A percentile compares a stretch with the other conserved stretches of the same genome.
Conservation (phyloP, 2,888 invertebrate species). For the Uloborus plumipes region DNA sequence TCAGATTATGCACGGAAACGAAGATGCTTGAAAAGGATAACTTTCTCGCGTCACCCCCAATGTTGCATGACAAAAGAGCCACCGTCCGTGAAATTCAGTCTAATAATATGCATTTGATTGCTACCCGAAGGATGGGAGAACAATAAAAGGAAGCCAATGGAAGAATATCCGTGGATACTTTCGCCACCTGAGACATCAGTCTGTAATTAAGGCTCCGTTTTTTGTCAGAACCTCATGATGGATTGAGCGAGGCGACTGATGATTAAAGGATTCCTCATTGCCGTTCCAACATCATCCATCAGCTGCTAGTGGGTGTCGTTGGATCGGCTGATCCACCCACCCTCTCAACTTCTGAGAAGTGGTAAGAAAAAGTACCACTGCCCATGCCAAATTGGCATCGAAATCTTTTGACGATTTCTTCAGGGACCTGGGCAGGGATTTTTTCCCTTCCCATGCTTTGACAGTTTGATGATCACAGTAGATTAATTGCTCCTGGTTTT, state of each 20-base stretch:
- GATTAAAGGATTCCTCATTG: slow-evolving; percentile 23
- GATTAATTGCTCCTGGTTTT: slow-evolving; percentile 33
- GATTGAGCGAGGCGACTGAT: slow-evolving; percentile 16
- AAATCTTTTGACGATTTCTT: slow-evolving; percentile 34
- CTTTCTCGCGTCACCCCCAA: no score
- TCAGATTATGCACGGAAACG: no score
- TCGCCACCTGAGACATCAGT: slow-evolving; percentile 27
- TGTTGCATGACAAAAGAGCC: no score
- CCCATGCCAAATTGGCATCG: slow-evolving; percentile 15
- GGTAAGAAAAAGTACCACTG: slow-evolving; percentile 13
- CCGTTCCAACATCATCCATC: slow-evolving; percentile 30
- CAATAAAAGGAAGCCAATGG: background rate
- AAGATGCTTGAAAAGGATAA: no score
- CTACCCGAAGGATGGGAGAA: background rate
- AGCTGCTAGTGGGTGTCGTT: slow-evolving; percentile 10
- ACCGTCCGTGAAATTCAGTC: no score
- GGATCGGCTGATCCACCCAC: slow-evolving; percentile 19
- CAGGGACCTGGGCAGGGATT: background rate
- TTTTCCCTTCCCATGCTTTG: slow-evolving; percentile 18
- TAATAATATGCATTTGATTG: no score
- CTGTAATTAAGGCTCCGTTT: slow-evolving; percentile 30
- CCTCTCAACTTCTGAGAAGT: slow-evolving; percentile 9
- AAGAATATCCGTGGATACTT: background rate
- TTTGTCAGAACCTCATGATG: slow-evolving; percentile 14
- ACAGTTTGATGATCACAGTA: slow-evolving; percentile 34